Percentiles rank a stretch among this genome's conserved stretches.
phyloP scores from a whole-genome alignment of 2,113 vertebrate genomes.

The Brachyistius frenatus region DNA sequence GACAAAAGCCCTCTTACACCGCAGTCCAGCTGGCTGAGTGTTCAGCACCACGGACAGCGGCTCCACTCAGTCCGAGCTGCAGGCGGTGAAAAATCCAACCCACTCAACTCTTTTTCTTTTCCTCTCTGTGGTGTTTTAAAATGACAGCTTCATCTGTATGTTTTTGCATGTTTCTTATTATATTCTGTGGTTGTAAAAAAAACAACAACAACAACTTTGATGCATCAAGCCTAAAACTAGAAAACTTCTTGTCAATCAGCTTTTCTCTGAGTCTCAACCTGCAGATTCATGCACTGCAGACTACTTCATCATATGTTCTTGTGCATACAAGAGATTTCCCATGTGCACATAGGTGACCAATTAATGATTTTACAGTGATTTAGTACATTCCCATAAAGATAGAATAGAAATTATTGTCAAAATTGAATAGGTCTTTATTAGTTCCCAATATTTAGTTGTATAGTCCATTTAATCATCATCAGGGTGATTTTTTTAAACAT shows the following conservation, averaged over 20 bases:
- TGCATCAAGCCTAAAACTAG: neutral
- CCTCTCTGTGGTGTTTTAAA: neutral
- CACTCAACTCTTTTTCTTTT: neutral
- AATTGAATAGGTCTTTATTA: too few relatives aligned
- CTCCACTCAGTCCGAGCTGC: neutral
- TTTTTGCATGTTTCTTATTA: neutral
- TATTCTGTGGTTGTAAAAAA: neutral
- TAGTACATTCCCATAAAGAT: neutral
- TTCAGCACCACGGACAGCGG: conserved; percentile 74
- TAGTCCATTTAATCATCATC: too few relatives aligned
- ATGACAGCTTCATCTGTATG: neutral
- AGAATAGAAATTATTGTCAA: too few relatives aligned
- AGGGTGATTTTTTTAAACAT: neutral
- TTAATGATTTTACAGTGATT: neutral
- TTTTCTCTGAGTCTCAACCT: neutral
- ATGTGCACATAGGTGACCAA: too few relatives aligned
- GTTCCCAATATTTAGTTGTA: too few relatives aligned
- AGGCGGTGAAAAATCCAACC: neutral
- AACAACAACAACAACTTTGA: neutral
- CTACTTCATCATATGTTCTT: neutral
- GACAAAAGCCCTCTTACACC: conserved; percentile 37
- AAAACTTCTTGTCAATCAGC: neutral
- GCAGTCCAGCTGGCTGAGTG: conserved; percentile 24
- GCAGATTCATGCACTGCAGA: neutral
- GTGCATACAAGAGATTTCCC: neutral